A percentile compares a stretch with the other conserved stretches of the same genome.
Evolutionary conservation across 1,140 invertebrate species (phyloP).

Genomic region (Listronotus oregonensis): DNA sequence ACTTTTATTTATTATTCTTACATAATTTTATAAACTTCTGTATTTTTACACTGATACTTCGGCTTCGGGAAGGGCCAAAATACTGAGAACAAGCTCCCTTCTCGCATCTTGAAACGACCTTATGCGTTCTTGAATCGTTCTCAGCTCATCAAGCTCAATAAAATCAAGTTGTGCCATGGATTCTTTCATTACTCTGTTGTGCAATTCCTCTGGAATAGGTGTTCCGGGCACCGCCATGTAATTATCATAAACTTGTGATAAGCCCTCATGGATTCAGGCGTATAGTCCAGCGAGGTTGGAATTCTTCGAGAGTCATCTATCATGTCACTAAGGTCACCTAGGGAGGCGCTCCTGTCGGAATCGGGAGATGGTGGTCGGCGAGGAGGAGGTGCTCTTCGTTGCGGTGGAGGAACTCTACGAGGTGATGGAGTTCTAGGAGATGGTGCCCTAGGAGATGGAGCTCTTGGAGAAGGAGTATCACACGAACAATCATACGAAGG

Average conservation of each 20-base stretch:
- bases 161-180: neutral
- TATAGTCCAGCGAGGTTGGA: neutral
- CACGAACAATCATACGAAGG: no score
- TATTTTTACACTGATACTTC: no score
- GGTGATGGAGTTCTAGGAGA: no score
- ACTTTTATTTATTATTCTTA: no score
- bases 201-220: neutral
- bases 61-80: neutral
- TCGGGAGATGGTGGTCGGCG: neutral
- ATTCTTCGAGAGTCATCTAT: neutral
- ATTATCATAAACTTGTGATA: neutral
- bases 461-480: no score
- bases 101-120: neutral
- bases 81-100: neutral
- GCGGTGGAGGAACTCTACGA: neutral
- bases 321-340: conserved; percentile 2
- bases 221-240: no score
- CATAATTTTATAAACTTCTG: no score
- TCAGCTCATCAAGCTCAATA: neutral
- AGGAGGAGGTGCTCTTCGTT: neutral
- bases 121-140: neutral
- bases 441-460: no score
- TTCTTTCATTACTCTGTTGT: neutral
- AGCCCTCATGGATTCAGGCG: neutral
- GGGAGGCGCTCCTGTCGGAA: neutral